phyloP scores from a whole-genome alignment of 2,797 vertebrate species.

The Varecia variegata region DNA sequence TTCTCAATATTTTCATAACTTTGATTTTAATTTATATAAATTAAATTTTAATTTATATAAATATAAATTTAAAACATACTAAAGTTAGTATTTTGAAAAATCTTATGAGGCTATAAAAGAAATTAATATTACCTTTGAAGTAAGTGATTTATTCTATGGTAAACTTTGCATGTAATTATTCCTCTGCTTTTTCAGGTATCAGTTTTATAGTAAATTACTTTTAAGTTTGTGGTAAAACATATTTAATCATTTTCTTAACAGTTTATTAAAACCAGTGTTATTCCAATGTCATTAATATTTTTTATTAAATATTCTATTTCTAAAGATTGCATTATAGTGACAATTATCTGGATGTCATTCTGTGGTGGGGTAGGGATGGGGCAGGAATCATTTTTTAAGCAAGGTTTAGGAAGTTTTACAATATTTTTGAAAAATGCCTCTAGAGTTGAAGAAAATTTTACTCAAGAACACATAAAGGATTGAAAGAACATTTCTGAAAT shows the following conservation, averaged over 20 bases:
- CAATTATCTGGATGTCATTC: neutral
- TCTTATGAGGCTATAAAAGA: neutral
- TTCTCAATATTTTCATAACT: neutral
- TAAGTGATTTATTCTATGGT: neutral
- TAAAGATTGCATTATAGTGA: neutral
- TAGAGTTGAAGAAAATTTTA: neutral
- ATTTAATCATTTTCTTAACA: neutral
- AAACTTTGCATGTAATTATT: neutral
- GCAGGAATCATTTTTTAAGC: neutral
- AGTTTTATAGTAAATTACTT: neutral
- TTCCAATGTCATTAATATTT: neutral
- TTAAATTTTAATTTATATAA: no score
- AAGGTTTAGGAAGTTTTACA: neutral
- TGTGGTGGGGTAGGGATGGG: neutral
- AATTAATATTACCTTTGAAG: neutral
- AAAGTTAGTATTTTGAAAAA: neutral
- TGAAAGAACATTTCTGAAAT: neutral
- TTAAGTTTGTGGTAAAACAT: neutral
- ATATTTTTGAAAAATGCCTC: neutral
- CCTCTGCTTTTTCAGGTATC: neutral
- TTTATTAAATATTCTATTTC: neutral
- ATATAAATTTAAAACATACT: neutral
- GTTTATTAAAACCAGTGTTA: neutral
- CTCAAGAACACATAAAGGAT: neutral
- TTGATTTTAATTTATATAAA: neutral